phyloP scores from a whole-genome alignment of 2,888 invertebrate genomes.

The Galerucella pusilla region DNA sequence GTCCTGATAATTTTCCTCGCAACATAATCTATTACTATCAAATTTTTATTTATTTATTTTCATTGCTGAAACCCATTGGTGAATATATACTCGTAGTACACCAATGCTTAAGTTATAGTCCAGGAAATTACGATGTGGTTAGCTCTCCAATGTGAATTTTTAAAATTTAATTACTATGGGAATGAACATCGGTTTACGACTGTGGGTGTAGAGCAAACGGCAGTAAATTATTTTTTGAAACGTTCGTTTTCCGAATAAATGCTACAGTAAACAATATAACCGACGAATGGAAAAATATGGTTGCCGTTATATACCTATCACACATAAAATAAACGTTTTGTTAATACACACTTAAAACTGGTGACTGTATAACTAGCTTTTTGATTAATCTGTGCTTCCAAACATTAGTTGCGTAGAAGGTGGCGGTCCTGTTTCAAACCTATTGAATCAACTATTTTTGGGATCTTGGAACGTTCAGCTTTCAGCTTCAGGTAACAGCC shows the following conservation, averaged over 20 bases:
- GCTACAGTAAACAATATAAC: constrained; percentile 20
- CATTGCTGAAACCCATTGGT: background rate
- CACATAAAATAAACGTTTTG: background rate
- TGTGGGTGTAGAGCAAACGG: constrained; percentile 35
- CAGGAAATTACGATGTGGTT: constrained; percentile 36
- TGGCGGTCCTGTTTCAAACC: too few species aligned
- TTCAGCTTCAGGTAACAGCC: too few species aligned
- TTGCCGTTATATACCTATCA: background rate
- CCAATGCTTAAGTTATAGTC: constrained; percentile 30
- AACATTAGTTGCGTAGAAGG: too few species aligned
- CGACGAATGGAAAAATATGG: constrained; percentile 8
- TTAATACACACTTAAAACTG: background rate
- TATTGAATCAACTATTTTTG: too few species aligned
- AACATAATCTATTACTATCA: background rate
- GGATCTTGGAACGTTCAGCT: too few species aligned
- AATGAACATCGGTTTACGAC: constrained; percentile 35
- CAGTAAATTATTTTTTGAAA: constrained; percentile 36
- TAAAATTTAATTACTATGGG: constrained; percentile 38
- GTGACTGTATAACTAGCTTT: too few species aligned
- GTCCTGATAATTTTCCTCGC: background rate
- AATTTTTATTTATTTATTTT: background rate
- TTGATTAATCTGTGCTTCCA: too few species aligned
- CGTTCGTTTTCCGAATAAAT: constrained; percentile 26
- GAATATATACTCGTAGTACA: background rate
- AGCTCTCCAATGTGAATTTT: constrained; percentile 35